Percentiles rank a stretch among this genome's conserved stretches.
Conservation (phyloP, 2,113 vertebrate genomes). For the Anolis carolinensis region DNA sequence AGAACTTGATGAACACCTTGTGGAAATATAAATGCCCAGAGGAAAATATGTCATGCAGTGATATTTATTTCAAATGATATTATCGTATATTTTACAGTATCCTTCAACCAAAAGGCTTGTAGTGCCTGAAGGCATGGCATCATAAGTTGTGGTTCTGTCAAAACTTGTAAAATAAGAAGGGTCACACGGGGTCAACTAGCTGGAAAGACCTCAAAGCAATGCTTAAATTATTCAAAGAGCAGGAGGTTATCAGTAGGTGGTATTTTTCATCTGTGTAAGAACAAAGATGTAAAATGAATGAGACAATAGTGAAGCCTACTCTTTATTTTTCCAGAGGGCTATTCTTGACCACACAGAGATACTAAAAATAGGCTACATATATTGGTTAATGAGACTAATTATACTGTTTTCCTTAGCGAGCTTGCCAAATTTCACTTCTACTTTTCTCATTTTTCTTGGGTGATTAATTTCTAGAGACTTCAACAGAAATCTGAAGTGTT, state of each 20-base stretch:
- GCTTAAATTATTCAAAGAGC: not conserved
- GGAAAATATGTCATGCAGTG: constrained; percentile 47
- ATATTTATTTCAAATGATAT: constrained; percentile 32
- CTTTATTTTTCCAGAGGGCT: not conserved
- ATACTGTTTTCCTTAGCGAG: not conserved
- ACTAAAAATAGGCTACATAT: not conserved
- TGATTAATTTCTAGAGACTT: not conserved
- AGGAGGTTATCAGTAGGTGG: not conserved
- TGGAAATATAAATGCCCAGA: constrained; percentile 57
- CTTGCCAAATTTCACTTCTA: not conserved
- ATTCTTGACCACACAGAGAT: not conserved
- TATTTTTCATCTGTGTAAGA: constrained; percentile 1
- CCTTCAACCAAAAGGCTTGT: constrained; percentile 9
- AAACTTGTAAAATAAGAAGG: constrained; percentile 4
- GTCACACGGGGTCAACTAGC: not conserved
- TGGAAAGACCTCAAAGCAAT: constrained; percentile 31
- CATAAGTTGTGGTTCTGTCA: constrained; percentile 27
- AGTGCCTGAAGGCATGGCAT: not conserved
- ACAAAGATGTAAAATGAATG: constrained; percentile 25
- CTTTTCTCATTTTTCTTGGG: not conserved
- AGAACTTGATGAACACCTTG: constrained; percentile 44
- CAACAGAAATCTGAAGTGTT: not conserved
- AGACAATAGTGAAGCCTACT: constrained; percentile 9
- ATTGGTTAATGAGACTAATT: not conserved
- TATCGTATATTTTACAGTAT: constrained; percentile 14